Conservation (phyloP, 2,888 invertebrate species). For the Criorhina ranunculi region DNA sequence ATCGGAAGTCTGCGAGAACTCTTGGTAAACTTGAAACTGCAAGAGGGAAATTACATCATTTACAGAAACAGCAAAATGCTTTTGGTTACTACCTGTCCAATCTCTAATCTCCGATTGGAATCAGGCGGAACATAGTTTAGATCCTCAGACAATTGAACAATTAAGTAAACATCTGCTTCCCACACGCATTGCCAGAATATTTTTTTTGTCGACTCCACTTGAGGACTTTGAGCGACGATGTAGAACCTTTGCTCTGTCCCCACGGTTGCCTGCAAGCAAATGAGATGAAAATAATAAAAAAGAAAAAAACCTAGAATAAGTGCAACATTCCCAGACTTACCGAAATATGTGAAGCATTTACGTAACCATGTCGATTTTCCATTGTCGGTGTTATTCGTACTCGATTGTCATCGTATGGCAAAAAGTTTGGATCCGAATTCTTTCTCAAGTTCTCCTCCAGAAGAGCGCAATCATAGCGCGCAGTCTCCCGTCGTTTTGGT, state of each 20-base stretch:
- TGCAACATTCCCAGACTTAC: conserved; percentile 84
- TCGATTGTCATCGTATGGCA: conserved; percentile 95
- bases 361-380: conserved; percentile 94
- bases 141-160: conserved; percentile 91
- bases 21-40: conserved; percentile 90
- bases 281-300: conserved; percentile 24
- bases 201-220: conserved; percentile 81
- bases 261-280: conserved; percentile 89
- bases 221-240: conserved; percentile 87
- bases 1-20: conserved; percentile 88
- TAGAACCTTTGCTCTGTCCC: conserved; percentile 94
- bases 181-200: conserved; percentile 96
- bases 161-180: conserved; percentile 93
- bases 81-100: conserved; percentile 86
- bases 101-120: conserved; percentile 87
- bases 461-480: conserved; percentile 90
- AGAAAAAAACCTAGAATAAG: not conserved
- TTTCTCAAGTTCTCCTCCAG: conserved; percentile 88
- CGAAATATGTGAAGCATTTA: conserved; percentile 96
- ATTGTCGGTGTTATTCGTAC: conserved; percentile 92
- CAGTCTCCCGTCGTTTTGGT: conserved; percentile 89
- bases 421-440: conserved; percentile 86
- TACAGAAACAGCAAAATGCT: not conserved
- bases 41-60: conserved; percentile 71
- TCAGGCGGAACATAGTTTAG: conserved; percentile 87